A percentile compares a stretch with the other conserved stretches of the same genome.
Evolutionary conservation across 2,797 vertebrate genomes (phyloP).

Genomic region (Bradypodion ventrale): DNA sequence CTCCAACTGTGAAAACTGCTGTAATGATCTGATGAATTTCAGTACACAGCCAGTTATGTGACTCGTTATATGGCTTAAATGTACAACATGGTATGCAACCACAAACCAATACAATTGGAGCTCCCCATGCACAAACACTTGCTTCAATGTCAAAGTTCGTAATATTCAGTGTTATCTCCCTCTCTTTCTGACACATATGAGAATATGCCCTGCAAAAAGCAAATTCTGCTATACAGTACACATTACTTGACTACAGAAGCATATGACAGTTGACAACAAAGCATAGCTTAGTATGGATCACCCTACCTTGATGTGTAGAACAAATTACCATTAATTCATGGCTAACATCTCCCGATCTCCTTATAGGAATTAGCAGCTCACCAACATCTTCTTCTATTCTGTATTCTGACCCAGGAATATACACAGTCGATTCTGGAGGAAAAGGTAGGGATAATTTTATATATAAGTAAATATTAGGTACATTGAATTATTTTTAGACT

Average conservation of each 20-base stretch:
- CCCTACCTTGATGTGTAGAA: constrained; percentile 84
- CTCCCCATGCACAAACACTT: too few species aligned
- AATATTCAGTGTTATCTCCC: background rate
- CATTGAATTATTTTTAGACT: background rate
- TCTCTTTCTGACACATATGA: background rate
- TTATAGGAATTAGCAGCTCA: constrained; percentile 84
- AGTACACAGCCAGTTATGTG: too few species aligned
- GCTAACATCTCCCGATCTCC: constrained; percentile 82
- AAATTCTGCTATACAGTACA: background rate
- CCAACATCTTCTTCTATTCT: constrained; percentile 84
- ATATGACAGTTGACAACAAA: background rate
- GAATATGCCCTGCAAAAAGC: background rate
- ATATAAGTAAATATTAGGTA: background rate
- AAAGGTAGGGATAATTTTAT: background rate
- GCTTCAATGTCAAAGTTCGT: too few species aligned
- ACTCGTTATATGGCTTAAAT: too few species aligned
- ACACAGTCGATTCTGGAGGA: constrained; percentile 84
- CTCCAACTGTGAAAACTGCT: too few species aligned
- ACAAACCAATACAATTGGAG: too few species aligned
- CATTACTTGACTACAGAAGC: background rate
- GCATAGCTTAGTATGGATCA: background rate
- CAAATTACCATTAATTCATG: constrained; percentile 87
- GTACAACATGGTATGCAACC: too few species aligned
- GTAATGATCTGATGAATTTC: too few species aligned
- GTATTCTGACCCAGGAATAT: constrained; percentile 85